A percentile compares a stretch with the other conserved stretches of the same genome.
These are phyloP conservation scores for Drosophila virilis DNA, from an alignment of 1,140 invertebrate species.

Conservation along the genomic window DNA sequence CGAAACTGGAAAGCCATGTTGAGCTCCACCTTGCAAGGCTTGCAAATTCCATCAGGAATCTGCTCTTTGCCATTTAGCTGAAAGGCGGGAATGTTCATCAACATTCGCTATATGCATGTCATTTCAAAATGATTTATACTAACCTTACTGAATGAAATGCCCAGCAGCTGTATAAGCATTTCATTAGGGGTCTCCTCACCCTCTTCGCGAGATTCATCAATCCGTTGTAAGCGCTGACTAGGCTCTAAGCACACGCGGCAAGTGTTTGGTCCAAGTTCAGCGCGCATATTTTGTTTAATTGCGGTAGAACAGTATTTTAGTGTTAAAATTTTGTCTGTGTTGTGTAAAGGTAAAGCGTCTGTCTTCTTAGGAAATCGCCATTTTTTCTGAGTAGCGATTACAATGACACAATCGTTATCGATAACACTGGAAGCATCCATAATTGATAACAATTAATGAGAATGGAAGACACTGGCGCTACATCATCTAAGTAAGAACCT, in stretches of 20 bases:
- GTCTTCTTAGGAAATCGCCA: constrained; percentile 62
- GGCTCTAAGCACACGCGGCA: constrained; percentile 73
- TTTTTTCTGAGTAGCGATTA: constrained; percentile 54
- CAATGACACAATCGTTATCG: constrained; percentile 20
- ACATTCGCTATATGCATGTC: neutral
- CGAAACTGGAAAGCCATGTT: constrained; percentile 81
- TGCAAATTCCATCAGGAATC: constrained; percentile 74
- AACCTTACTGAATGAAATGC: constrained; percentile 68
- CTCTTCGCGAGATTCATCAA: constrained; percentile 72
- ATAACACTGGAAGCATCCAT: constrained; percentile 1
- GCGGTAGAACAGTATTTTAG: constrained; percentile 69
- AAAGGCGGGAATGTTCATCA: neutral
- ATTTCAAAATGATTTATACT: neutral
- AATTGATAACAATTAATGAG: constrained; percentile 12
- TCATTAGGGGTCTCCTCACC: constrained; percentile 78
- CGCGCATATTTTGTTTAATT: constrained; percentile 66
- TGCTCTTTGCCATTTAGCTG: constrained; percentile 63
- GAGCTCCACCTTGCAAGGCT: constrained; percentile 70
- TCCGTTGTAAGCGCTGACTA: constrained; percentile 57
- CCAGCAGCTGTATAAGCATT: constrained; percentile 72
- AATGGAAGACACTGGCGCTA: neutral
- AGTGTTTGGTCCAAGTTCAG: constrained; percentile 65
- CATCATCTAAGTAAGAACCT: neutral
- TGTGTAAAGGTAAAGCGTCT: constrained; percentile 72
- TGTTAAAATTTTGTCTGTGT: constrained; percentile 77